These are phyloP conservation scores for Harmothoe impar DNA, from an alignment of 2,888 invertebrate species.

Conservation along the genomic window DNA sequence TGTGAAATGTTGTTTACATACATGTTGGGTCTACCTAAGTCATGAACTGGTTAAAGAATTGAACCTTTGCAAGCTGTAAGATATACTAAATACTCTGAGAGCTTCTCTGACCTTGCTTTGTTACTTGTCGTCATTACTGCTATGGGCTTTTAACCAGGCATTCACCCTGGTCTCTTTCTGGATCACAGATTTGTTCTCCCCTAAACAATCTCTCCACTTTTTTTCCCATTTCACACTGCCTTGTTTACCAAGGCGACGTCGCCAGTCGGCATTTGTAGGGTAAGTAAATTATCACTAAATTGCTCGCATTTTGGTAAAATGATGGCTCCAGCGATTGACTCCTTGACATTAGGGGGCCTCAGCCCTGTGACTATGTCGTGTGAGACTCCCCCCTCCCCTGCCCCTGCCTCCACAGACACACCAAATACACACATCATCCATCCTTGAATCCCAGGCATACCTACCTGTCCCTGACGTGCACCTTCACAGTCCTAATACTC, in stretches of 20 bases:
- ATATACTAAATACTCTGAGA: too few relatives aligned
- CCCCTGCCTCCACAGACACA: neutral
- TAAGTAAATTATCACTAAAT: constrained; percentile 25
- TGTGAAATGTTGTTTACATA: too few relatives aligned
- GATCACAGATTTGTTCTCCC: neutral
- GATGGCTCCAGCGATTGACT: constrained; percentile 19
- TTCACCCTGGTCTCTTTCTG: neutral
- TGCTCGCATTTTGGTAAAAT: constrained; percentile 24
- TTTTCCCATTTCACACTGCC: neutral
- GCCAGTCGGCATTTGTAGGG: neutral
- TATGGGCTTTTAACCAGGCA: neutral
- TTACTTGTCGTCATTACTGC: too few relatives aligned
- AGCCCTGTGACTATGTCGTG: neutral
- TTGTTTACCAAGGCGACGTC: neutral
- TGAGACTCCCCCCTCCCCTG: neutral
- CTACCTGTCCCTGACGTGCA: neutral
- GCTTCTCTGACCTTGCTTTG: too few relatives aligned
- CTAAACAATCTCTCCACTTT: neutral
- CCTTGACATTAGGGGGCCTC: constrained; percentile 44
- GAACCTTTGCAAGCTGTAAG: too few relatives aligned
- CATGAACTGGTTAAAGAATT: too few relatives aligned
- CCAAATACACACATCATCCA: constrained; percentile 2
- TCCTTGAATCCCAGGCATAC: neutral
- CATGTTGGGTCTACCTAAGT: too few relatives aligned
- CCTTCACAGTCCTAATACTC: neutral